Evolutionary conservation across 2,113 vertebrate genomes (phyloP), one percentile per base, ranked within the genome.

Genomic region (Petromus typicus): DNA sequence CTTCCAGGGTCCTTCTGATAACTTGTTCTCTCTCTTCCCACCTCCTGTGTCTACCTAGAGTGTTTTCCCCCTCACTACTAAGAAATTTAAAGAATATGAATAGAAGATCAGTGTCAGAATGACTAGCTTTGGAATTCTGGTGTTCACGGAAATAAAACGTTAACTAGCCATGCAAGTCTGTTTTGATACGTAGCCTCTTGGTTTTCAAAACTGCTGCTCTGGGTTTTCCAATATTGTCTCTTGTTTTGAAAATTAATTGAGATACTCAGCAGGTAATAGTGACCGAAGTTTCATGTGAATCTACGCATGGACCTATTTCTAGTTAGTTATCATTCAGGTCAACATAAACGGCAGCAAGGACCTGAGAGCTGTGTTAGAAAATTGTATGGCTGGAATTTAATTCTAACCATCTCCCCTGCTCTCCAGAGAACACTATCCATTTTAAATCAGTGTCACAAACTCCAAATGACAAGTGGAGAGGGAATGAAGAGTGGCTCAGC

Each of bases 241-340:
- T 66, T 48, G 76, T 32, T 51, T 48, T 22, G 13, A 20, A 98
- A 99, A 99, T 99, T 98, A 98, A 99, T 98, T 78, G 83, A 98
- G 98, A 98, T 99, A 98, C 99, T 99, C 99, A 99, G 99, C 99
- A 98, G 98, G 98, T 98, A 98, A 97, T 98, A 98, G 98, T 99
- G 99, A 99, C 98, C 98, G 99, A 97, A 98, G 97, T 98, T 96
- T 98, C 98, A 98, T 99, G 97, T 99, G 98, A 98, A 98, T 99
- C 98, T 98, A 99, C 99, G 98, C 98, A 98, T 98, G 99, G 98
- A 98, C 97, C 98, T 99, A 98, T 98, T 97, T 97, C 97, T 97
- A 98, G 98, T 97, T 96, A 97, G 94, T 97, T 98, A 98, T 84
- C 57, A 76, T 90, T 97, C 97, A 96, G 97, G 43, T 98, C 97